Evolutionary conservation across 2,888 invertebrate species (phyloP).

Genomic region (Andrena fulva): DNA sequence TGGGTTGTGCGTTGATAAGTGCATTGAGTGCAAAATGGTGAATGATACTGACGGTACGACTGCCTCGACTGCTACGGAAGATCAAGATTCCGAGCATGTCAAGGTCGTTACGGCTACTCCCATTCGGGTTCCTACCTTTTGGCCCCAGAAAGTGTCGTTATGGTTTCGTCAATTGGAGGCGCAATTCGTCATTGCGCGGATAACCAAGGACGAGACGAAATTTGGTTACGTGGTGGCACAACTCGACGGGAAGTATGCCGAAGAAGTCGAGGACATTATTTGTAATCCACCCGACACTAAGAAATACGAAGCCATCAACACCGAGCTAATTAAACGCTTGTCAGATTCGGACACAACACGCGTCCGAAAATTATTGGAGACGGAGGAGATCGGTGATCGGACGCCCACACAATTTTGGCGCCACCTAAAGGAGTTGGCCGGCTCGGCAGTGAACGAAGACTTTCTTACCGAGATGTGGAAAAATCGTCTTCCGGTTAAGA

Average conservation of each 20-base stretch:
- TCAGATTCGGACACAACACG: slow-evolving; percentile 1
- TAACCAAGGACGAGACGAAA: background rate
- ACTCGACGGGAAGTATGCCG: background rate
- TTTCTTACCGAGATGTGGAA: slow-evolving; percentile 5
- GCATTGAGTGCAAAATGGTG: too few relatives aligned
- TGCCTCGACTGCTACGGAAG: background rate
- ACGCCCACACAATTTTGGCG: slow-evolving; percentile 10
- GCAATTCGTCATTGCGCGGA: background rate
- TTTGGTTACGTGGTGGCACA: background rate
- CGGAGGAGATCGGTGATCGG: slow-evolving; percentile 5
- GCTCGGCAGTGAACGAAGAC: background rate
- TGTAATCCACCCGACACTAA: background rate
- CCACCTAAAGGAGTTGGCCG: background rate
- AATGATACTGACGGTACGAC: background rate
- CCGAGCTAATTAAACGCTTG: background rate
- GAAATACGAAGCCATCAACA: background rate
- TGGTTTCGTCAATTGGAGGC: background rate
- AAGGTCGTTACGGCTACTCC: background rate
- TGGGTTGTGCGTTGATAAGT: background rate
- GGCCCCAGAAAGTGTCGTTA: background rate
- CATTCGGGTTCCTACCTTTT: background rate
- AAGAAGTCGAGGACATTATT: background rate
- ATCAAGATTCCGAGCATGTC: background rate
- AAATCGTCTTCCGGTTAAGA: background rate
- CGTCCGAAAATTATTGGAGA: slow-evolving; percentile 4